These are phyloP conservation scores for Aphelocoma californica DNA, from an alignment of 2,797 vertebrate species.

Conservation along the genomic window DNA sequence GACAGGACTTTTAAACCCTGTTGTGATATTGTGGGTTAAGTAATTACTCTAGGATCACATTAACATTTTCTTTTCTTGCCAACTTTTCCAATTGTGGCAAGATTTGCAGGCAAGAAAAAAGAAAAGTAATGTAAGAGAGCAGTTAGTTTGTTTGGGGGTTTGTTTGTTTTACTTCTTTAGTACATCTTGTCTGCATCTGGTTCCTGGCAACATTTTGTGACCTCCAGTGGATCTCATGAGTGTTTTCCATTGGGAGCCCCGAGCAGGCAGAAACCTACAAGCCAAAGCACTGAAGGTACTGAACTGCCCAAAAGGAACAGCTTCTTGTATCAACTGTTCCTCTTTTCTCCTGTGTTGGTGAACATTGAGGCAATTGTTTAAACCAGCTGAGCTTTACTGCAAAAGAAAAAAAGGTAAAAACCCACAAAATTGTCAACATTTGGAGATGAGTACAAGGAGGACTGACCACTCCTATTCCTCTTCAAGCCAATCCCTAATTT, in stretches of 20 bases:
- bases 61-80: neutral
- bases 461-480: neutral
- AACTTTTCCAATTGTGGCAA: neutral
- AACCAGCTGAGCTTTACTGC: neutral
- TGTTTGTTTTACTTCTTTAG: neutral
- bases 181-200: neutral
- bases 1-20: neutral
- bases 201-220: neutral
- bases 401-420: neutral
- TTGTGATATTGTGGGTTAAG: neutral
- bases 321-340: neutral
- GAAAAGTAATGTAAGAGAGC: neutral
- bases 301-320: neutral
- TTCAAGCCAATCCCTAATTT: neutral
- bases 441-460: neutral
- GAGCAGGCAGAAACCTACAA: neutral
- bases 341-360: neutral
- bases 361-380: neutral
- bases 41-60: neutral
- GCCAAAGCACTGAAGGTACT: neutral
- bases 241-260: neutral
- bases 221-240: neutral
- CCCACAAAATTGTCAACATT: neutral
- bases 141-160: neutral
- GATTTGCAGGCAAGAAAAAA: neutral